Evolutionary conservation across 2,888 invertebrate genomes (phyloP).

Genomic region (Bugulina stolonifera): DNA sequence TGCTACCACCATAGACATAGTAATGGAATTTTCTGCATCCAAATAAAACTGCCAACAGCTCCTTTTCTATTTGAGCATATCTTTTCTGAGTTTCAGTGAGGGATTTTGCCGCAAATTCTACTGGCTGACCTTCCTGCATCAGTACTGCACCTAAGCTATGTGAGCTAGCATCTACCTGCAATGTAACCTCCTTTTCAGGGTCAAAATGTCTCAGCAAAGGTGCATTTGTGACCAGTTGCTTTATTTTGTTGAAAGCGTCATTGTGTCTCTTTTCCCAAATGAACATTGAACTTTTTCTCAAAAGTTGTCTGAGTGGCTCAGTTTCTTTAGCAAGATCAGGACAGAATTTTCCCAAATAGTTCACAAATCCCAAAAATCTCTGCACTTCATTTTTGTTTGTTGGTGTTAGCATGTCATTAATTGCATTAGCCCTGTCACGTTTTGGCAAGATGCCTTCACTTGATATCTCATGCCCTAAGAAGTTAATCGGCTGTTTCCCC

Average conservation of each 20-base stretch:
- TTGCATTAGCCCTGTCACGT: background rate
- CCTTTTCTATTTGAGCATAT: no score
- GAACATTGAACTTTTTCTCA: background rate
- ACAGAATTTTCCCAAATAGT: background rate
- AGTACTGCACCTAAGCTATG: background rate
- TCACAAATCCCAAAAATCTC: slow-evolving; percentile 1
- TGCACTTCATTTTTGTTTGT: background rate
- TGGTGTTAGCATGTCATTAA: background rate
- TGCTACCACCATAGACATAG: background rate
- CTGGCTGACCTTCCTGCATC: background rate
- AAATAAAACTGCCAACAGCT: background rate
- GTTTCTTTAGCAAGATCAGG: background rate
- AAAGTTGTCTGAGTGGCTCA: background rate
- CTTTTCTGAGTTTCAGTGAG: slow-evolving; percentile 13
- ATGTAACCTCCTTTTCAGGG: background rate
- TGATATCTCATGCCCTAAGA: background rate
- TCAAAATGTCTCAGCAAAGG: background rate
- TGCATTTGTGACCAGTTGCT: background rate
- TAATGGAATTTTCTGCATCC: background rate
- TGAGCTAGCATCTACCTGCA: background rate
- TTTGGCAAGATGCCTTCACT: background rate
- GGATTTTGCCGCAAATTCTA: background rate
- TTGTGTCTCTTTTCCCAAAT: background rate
- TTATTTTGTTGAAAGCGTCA: background rate
- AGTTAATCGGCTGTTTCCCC: background rate